Evolutionary conservation across 2,888 invertebrate genomes (phyloP), one percentile per base, ranked within the genome.

Genomic region (Salticus scenicus): DNA sequence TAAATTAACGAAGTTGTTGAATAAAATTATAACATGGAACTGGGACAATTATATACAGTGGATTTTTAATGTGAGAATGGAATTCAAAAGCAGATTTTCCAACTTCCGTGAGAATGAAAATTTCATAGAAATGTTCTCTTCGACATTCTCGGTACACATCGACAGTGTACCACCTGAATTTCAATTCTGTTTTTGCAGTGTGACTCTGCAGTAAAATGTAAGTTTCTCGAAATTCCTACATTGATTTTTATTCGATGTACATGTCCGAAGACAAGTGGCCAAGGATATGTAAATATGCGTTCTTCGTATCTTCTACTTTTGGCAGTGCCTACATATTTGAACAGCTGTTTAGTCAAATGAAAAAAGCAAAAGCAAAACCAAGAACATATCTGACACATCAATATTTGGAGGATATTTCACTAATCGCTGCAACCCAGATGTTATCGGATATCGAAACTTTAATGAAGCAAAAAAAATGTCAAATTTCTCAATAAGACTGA

Each of bases 81-180:
- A 1, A 57, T 57, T 57, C 57, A 57, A 57, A 57, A 57, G 57
- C 57, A 57, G 57, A 57, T 57, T 57, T 57, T 20, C 57, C 57
- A 1, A 57, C 57, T 57, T 57, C 57, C 2, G 1, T 57, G 20
- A 1, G 57, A 57, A 57, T 57, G 57, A 57, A 14, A 57, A 0
- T 57, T 57, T 57, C 2, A 57, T 20, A 8, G 20, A 20, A 57
- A 0, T 57, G 20, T 57, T 57, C 2, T 57, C n/a, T 20, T 57
- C 20, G 57, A 10, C 1, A 57, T 1, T 1, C 57, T 1, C 1
- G 0, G 57, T 1, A 1, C 0, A 57, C 14, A 41, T 41, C 14
- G 14, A 14, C 14, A 12, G 41, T 41, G 41, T 41, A 12, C 41
- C 14, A 41, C 20, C 20, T 57, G 57, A 57, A 57, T 20, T 57